Conservation (phyloP, 2,113 vertebrate genomes). For the Rallus limicola region DNA sequence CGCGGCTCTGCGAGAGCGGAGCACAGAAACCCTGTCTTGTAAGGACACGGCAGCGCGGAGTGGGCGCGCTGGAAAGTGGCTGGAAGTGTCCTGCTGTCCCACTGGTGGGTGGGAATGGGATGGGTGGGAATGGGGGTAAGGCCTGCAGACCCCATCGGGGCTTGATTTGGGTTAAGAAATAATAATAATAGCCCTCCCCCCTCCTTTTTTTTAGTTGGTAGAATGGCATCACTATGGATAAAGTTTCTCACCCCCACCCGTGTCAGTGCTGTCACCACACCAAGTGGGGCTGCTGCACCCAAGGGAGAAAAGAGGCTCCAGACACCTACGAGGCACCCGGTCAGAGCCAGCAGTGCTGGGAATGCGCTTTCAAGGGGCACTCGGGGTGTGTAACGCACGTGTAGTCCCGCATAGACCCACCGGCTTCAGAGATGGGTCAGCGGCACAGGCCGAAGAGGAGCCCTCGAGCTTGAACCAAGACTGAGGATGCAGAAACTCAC, state of each 20-base stretch:
- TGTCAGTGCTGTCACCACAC: rapidly evolving
- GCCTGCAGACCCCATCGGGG: rapidly evolving
- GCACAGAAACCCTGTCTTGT: neutral
- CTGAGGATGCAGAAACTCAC: neutral
- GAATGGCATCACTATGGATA: too few relatives aligned
- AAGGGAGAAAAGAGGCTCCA: neutral
- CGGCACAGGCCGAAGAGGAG: rapidly evolving
- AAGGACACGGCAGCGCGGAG: neutral
- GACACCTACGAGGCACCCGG: neutral
- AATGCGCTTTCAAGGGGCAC: rapidly evolving
- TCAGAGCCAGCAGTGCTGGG: neutral
- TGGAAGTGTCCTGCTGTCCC: neutral
- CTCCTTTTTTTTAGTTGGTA: neutral
- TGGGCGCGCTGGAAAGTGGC: neutral
- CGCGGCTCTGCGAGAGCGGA: neutral
- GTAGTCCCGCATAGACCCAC: rapidly evolving
- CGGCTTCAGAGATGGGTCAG: rapidly evolving
- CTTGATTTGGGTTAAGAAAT: neutral
- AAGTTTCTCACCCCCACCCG: neutral
- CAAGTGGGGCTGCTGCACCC: neutral
- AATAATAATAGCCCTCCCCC: too few relatives aligned
- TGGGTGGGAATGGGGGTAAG: rapidly evolving
- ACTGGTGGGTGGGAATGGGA: neutral
- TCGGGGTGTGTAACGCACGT: rapidly evolving
- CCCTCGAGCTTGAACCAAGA: rapidly evolving